Conservation (phyloP, 2,113 vertebrate species). For the Isurus oxyrinchus region DNA sequence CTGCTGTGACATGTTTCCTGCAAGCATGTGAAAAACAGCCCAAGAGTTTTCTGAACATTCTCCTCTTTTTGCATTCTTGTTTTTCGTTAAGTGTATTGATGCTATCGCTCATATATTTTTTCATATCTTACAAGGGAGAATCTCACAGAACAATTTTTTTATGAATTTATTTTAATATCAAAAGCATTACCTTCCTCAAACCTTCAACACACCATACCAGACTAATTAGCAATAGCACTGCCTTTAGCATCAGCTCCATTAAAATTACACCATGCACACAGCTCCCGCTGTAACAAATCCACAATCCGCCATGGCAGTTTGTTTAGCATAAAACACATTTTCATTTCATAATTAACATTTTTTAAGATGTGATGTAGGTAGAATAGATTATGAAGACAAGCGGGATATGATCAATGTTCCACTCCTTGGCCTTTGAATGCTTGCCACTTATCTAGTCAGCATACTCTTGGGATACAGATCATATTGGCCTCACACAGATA, state of each 20-base stretch:
- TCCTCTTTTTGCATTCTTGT: not conserved
- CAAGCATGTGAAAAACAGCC: not conserved
- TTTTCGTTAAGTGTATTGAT: not conserved
- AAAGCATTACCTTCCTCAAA: conserved; percentile 11
- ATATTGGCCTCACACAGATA: not conserved
- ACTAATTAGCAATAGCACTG: not conserved
- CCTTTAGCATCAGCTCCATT: not conserved
- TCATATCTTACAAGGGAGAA: not conserved
- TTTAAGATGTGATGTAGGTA: not conserved
- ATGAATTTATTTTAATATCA: not conserved
- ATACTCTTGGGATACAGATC: not conserved
- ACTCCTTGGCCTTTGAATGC: not conserved
- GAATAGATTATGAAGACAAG: not conserved
- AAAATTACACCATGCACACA: not conserved
- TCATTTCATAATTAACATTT: not conserved
- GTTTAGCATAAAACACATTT: not conserved
- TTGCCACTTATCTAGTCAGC: not conserved
- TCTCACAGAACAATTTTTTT: not conserved
- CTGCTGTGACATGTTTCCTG: not conserved
- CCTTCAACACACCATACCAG: not conserved
- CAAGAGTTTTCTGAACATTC: not conserved
- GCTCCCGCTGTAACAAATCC: not conserved
- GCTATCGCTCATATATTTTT: not conserved
- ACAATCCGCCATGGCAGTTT: not conserved
- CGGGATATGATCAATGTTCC: not conserved